A percentile compares a stretch with the other conserved stretches of the same genome.
Conservation (phyloP, 2,888 invertebrate genomes). For the Dynastes maya region DNA sequence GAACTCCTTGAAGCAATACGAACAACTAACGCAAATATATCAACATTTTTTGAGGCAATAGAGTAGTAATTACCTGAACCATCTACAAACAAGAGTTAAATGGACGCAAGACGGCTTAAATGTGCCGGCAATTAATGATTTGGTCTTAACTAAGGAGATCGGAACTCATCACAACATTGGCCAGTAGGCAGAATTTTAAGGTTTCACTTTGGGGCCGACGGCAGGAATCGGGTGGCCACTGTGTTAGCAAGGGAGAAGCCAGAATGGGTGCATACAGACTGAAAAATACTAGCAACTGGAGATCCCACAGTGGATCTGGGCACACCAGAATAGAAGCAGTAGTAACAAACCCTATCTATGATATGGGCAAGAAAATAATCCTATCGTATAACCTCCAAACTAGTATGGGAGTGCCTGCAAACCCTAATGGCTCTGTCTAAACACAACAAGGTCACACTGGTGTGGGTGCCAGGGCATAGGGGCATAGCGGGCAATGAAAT, state of each 20-base stretch:
- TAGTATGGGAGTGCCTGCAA: too few relatives aligned
- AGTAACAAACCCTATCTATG: too few relatives aligned
- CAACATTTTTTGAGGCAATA: slow-evolving; percentile 58
- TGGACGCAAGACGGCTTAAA: slow-evolving; percentile 43
- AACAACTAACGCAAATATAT: slow-evolving; percentile 54
- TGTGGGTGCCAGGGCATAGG: too few relatives aligned
- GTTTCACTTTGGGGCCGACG: slow-evolving; percentile 2
- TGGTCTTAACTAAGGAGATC: slow-evolving; percentile 29
- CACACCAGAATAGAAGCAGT: too few relatives aligned
- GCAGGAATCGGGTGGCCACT: slow-evolving; percentile 12
- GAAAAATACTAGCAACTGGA: too few relatives aligned
- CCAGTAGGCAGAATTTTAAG: slow-evolving; percentile 22
- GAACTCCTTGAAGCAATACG: slow-evolving; percentile 56
- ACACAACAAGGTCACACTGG: too few relatives aligned
- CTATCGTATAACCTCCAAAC: too few relatives aligned
- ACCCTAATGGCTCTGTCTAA: too few relatives aligned
- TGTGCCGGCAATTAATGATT: neutral
- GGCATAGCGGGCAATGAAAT: too few relatives aligned
- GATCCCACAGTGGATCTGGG: too few relatives aligned
- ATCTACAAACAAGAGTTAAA: neutral
- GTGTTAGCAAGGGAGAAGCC: neutral
- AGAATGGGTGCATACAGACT: too few relatives aligned
- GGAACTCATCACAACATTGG: slow-evolving; percentile 40
- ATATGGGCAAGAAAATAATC: too few relatives aligned
- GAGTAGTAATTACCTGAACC: slow-evolving; percentile 45